A percentile compares a stretch with the other conserved stretches of the same genome.
Evolutionary conservation across 2,888 invertebrate genomes (phyloP).

Genomic region (Nesidiocoris tenuis): DNA sequence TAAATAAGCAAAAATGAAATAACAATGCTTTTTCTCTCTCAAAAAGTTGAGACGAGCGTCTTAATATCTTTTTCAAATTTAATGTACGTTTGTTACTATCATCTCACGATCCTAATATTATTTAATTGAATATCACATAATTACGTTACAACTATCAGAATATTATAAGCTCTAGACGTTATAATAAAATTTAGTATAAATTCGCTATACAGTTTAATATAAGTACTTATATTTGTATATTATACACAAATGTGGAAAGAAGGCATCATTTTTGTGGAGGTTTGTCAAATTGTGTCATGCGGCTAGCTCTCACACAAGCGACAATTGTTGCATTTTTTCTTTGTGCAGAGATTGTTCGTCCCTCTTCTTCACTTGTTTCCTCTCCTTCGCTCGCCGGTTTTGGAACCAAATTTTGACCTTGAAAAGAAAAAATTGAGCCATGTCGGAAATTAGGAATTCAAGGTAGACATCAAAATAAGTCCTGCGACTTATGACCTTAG

Average conservation of each 20-base stretch:
- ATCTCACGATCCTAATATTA: neutral
- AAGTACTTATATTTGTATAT: constrained; percentile 23
- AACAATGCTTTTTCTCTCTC: neutral
- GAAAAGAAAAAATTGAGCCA: constrained; percentile 45
- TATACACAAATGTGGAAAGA: constrained; percentile 7
- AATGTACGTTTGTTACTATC: neutral
- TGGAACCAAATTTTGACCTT: constrained; percentile 84
- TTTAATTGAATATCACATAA: neutral
- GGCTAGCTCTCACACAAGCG: constrained; percentile 45
- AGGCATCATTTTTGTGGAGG: constrained; percentile 31
- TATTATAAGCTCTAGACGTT: neutral
- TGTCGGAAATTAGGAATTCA: no score
- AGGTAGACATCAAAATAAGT: no score
- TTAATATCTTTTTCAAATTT: neutral
- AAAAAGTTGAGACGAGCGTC: neutral
- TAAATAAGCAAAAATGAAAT: neutral
- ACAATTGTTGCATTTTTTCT: constrained; percentile 56
- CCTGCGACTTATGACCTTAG: no score
- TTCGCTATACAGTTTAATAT: constrained; percentile 34
- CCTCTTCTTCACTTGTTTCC: constrained; percentile 84
- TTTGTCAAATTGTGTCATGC: constrained; percentile 24
- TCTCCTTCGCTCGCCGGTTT: constrained; percentile 89
- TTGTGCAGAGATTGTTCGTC: constrained; percentile 71
- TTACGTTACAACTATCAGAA: neutral
- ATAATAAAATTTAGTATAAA: constrained; percentile 9